A percentile compares a stretch with the other conserved stretches of the same genome.
Conservation (phyloP, 1,140 invertebrate genomes). For the Frieseomelitta varia region DNA sequence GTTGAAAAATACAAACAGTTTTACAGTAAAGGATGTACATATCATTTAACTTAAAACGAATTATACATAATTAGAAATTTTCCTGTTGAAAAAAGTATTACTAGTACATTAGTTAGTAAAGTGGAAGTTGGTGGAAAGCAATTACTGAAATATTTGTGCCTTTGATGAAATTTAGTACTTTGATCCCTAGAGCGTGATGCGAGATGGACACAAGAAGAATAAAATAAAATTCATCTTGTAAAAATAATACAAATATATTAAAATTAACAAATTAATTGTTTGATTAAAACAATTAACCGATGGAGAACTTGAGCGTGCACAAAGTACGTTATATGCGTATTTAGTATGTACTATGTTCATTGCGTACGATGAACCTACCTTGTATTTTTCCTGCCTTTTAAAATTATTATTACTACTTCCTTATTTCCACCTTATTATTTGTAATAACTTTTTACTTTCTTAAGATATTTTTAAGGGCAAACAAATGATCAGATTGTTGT, state of each 20-base stretch:
- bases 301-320: background rate
- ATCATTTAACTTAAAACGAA: background rate
- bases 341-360: no score
- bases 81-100: constrained; percentile 28
- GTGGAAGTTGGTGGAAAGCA: background rate
- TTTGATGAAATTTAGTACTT: constrained; percentile 38
- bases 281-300: constrained; percentile 28
- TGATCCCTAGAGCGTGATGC: constrained; percentile 22
- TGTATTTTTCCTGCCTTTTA: constrained; percentile 12
- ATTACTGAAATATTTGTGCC: constrained; percentile 41
- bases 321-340: no score
- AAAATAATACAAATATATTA: constrained; percentile 27
- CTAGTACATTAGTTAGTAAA: constrained; percentile 18
- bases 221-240: constrained; percentile 17
- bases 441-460: background rate
- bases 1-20: background rate
- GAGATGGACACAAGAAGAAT: constrained; percentile 14
- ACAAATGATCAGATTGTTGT: constrained; percentile 14
- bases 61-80: background rate
- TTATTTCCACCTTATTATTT: background rate
- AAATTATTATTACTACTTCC: background rate
- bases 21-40: background rate
- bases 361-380: constrained; percentile 31
- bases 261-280: constrained; percentile 30
- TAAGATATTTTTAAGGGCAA: background rate